Evolutionary conservation across 2,797 vertebrate species (phyloP).

Genomic region (Rhinichthys osculus): DNA sequence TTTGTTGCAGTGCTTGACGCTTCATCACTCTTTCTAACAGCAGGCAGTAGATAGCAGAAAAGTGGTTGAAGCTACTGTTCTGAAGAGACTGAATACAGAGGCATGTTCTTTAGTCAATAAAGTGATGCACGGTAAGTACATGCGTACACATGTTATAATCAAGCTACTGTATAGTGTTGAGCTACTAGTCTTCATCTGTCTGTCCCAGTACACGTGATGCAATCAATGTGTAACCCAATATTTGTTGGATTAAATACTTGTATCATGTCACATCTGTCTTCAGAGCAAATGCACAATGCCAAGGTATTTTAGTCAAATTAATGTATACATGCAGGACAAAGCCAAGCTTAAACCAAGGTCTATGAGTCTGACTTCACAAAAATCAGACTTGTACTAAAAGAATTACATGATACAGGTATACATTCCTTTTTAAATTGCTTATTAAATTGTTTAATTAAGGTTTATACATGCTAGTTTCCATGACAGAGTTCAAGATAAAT

Average conservation of each 20-base stretch:
- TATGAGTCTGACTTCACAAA: not conserved
- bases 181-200: not conserved
- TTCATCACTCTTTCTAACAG: constrained; percentile 85
- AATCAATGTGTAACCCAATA: not conserved
- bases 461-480: too few relatives aligned
- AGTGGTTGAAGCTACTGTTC: constrained; percentile 89
- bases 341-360: not conserved
- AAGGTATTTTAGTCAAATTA: not conserved
- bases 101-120: not conserved
- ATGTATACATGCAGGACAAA: not conserved
- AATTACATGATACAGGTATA: too few relatives aligned
- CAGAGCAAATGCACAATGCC: not conserved
- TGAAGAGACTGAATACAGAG: constrained; percentile 79
- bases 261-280: not conserved
- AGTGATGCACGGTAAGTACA: not conserved
- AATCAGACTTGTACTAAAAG: too few relatives aligned
- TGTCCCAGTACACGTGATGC: not conserved
- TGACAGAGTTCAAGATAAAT: too few relatives aligned
- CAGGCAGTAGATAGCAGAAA: constrained; percentile 88
- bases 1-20: constrained; percentile 69
- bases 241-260: not conserved
- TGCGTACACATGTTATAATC: not conserved
- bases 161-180: not conserved
- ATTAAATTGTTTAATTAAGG: too few relatives aligned
- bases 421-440: too few relatives aligned